Base-by-base conservation (phyloP, 1,140 invertebrate genomes). In the Papilio polyxenes region DNA sequence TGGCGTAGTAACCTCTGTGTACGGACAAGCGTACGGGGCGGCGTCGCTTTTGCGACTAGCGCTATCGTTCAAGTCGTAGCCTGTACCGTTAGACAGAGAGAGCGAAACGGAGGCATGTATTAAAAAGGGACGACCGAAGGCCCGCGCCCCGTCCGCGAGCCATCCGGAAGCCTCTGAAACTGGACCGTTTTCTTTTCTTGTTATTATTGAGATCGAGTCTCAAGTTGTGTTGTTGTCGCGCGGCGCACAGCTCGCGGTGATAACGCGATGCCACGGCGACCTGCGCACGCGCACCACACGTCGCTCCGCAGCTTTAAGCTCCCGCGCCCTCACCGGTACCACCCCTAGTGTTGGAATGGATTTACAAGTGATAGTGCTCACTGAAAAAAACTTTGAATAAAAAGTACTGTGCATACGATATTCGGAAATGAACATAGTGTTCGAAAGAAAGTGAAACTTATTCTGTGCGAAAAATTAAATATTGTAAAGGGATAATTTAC, bases 181-280 rank as follows among this genome's bases (percentile, higher is more conserved):
- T 94, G 93, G 93, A 94, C 93, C 93, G 93, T 94, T 94, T 94
- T 94, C 93, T 94, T 94, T 94, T 94, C 92, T 93, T 94, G 92
- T 94, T 94, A 92, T 93, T 94, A 93, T 93, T 94, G 91, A 93
- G 92, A 93, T 92, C 92, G 89, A 87, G 88, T 90, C 91, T 92
- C 90, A 92, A 91, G 92, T 92, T 92, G 91, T 94, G 93, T 93
- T 94, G 93, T 94, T 93, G 93, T 94, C 92, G 92, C 89, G 91
- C 90, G 88, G 91, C 89, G 89, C 90, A 90, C 90, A 88, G 89
- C 89, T 89, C 89, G 91, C 91, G 90, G 90, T 93, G 92, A 93
- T 93, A 94, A 93, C 92, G 90, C 89, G 92, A 92, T 92, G 92
- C 91, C 86, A 89, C 88, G 89, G 87, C 89, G 91, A 86, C 85